A percentile compares a stretch with the other conserved stretches of the same genome.
Conservation (phyloP, 2,888 invertebrate species). For the Acanthococcus lagerstroemiae region DNA sequence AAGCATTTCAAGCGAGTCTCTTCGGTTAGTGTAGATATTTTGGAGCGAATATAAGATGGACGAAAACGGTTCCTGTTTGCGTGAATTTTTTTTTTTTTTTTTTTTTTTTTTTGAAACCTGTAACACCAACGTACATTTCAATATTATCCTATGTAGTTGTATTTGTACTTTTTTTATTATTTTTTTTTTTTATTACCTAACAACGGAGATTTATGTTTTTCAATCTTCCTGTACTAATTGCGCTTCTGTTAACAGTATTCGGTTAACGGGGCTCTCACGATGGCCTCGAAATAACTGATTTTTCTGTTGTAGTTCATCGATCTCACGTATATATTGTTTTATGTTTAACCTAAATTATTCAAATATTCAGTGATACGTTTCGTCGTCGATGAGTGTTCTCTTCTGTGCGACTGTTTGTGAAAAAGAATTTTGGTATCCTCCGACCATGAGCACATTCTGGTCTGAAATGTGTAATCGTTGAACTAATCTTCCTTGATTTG, state of each 20-base stretch:
- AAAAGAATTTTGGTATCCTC: neutral
- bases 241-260: neutral
- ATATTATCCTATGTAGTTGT: too few relatives aligned
- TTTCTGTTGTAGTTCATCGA: neutral
- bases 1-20: too few relatives aligned
- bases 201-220: neutral
- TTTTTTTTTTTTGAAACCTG: too few relatives aligned
- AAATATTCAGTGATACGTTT: neutral
- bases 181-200: neutral
- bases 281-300: neutral
- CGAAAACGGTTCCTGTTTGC: too few relatives aligned
- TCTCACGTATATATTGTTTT: neutral
- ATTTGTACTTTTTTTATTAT: neutral
- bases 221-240: too few relatives aligned
- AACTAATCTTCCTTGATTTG: neutral
- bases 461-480: neutral
- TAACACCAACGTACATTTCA: too few relatives aligned
- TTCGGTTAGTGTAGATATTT: too few relatives aligned
- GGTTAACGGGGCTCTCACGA: neutral
- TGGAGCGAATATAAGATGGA: too few relatives aligned
- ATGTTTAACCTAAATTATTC: neutral
- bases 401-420: neutral
- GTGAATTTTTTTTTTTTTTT: too few relatives aligned
- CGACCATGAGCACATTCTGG: neutral
- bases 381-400: neutral